Base-by-base conservation (phyloP, 2,888 invertebrate species). In the Zygogramma bicolorata region DNA sequence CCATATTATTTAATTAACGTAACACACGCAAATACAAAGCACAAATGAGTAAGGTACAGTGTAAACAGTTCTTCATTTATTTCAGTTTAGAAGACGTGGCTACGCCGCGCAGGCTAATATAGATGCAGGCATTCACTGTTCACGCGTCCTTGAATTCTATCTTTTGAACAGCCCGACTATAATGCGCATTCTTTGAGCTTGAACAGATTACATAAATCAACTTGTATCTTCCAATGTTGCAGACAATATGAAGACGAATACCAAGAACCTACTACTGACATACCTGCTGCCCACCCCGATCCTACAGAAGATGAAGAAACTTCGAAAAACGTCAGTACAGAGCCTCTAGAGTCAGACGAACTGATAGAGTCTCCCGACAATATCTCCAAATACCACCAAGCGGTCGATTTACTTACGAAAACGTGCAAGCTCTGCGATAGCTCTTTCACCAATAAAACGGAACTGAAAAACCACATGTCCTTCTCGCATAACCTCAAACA, bases 351-450 rank as follows among this genome's bases (percentile, higher is more conserved):
- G 20, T 15, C 15, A 42, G 40, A 18, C 42, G 38, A 42, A 20
- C 42, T 25, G 8, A 6, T n/a, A 22, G n/a, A 40, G 15, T 18
- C 46, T 13, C 18, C 38, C 5, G 53, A 53, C 20, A 53, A 61
- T 61, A 57, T 83, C 60, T 86, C 68, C 70, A 84, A 82, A 53
- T 70, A 61, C 83, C 57, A 86, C 66, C 70, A 84, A 82, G 59
- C 80, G 70, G 68, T 84, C 74, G 65, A 86, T 83, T 63, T 86
- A 40, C 18, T 58, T 65, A 73, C 69, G 13, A 77, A 72, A 65
- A 70, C 61, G 0, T 84, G 83, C 68, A 73, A 73, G 20, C 59
- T 77, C 20, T 84, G 84, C 70, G 67, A 77, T 5, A 65, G 57
- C 18, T 40, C 40, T 46, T 85, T 82, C 63, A 67, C 73, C 20